These are phyloP conservation scores for Diploscapter pachys DNA, from an alignment of 1,140 invertebrate genomes.

Conservation along the genomic window DNA sequence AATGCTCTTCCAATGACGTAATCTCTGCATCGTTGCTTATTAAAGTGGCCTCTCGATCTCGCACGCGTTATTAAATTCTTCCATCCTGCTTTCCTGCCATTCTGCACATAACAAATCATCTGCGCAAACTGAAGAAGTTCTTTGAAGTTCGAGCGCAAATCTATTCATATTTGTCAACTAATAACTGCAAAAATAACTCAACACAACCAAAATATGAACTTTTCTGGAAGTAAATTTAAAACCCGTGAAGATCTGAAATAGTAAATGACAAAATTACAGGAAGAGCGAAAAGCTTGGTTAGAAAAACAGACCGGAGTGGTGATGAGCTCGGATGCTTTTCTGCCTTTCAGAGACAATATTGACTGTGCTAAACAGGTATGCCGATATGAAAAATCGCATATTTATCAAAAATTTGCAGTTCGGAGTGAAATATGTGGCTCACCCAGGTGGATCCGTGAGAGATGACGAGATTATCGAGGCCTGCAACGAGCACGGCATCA, in stretches of 20 bases:
- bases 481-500: conserved; percentile 85
- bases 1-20: no score
- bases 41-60: no score
- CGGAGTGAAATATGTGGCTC: conserved; percentile 86
- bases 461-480: conserved; percentile 84
- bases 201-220: background rate
- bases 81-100: no score
- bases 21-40: no score
- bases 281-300: conserved; percentile 77
- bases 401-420: conserved; percentile 67
- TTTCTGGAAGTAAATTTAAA: conserved; percentile 5
- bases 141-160: no score
- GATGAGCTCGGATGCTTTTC: conserved; percentile 95
- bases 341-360: conserved; percentile 95
- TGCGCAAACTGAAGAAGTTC: no score
- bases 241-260: background rate
- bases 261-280: conserved; percentile 36
- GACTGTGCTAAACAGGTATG: conserved; percentile 72
- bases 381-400: conserved; percentile 1
- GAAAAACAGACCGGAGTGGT: conserved; percentile 77
- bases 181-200: no score
- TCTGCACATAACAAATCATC: no score
- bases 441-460: conserved; percentile 76
- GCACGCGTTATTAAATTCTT: no score
- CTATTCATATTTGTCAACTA: no score